These are phyloP conservation scores for Aleiodes leptofemur DNA, from an alignment of 2,888 invertebrate genomes.

Conservation along the genomic window DNA sequence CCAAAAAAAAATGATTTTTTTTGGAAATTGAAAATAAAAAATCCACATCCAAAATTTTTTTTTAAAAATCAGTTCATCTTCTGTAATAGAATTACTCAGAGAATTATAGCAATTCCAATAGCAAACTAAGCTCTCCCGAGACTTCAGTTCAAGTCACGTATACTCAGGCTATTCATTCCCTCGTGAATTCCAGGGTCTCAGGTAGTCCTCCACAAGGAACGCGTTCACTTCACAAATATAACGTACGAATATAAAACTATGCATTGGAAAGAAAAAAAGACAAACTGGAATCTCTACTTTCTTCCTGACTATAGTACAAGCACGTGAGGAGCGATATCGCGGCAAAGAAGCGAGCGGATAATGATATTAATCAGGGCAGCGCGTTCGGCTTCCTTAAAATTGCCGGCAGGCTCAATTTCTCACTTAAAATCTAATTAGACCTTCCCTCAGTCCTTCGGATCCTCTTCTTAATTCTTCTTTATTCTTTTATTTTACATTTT, in stretches of 20 bases:
- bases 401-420: constrained; percentile 75
- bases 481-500: constrained; percentile 30
- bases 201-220: constrained; percentile 12
- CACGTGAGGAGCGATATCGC: constrained; percentile 45
- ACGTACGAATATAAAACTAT: constrained; percentile 9
- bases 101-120: constrained; percentile 8
- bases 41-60: too few species aligned
- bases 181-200: constrained; percentile 1
- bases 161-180: constrained; percentile 19
- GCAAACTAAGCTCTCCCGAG: constrained; percentile 13
- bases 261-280: not conserved
- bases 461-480: constrained; percentile 14
- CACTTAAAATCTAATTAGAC: constrained; percentile 75
- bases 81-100: too few species aligned
- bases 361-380: constrained; percentile 74
- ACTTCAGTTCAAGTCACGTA: constrained; percentile 17
- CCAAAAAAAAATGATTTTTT: too few species aligned
- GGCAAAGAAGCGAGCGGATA: constrained; percentile 62
- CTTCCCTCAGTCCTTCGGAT: constrained; percentile 58
- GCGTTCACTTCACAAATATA: constrained; percentile 10
- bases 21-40: too few species aligned
- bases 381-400: constrained; percentile 75
- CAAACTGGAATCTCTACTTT: not conserved
- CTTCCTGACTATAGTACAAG: constrained; percentile 14
- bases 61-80: too few species aligned